Percentiles rank a stretch among this genome's conserved stretches.
Evolutionary conservation across 2,888 invertebrate species (phyloP).

Genomic region (Diplolepis rosae): DNA sequence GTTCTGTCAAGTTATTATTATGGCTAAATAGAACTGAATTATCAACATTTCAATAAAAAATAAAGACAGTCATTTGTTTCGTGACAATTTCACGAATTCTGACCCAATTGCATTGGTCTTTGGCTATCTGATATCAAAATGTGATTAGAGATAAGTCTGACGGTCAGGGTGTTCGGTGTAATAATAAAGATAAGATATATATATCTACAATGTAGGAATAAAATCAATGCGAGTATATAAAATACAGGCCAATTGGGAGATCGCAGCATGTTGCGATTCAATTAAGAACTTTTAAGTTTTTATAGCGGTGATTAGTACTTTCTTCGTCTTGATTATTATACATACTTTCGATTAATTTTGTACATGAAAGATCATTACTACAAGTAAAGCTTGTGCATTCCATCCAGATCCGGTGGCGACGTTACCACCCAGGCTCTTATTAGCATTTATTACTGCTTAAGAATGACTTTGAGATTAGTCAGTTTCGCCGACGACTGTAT

Average conservation of each 20-base stretch:
- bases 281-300: neutral
- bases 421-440: slow-evolving; percentile 12
- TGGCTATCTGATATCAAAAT: too few relatives aligned
- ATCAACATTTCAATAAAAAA: too few relatives aligned
- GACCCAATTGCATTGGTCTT: too few relatives aligned
- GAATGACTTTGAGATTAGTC: neutral
- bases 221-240: neutral
- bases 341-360: slow-evolving; percentile 6
- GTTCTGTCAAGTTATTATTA: too few relatives aligned
- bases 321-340: neutral
- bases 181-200: neutral
- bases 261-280: neutral
- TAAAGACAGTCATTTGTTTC: too few relatives aligned
- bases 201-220: neutral
- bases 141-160: too few relatives aligned
- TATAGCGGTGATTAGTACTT: neutral
- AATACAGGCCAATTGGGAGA: neutral
- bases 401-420: slow-evolving; percentile 12
- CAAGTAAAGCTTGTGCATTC: neutral
- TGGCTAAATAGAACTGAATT: too few relatives aligned
- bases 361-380: neutral
- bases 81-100: too few relatives aligned
- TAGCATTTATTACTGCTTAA: slow-evolving; percentile 1
- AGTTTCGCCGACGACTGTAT: neutral
- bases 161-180: neutral